Evolutionary conservation across 2,113 vertebrate species (phyloP), one percentile per base, ranked within the genome.

Genomic region (Pseudolaguvia tuberculata): DNA sequence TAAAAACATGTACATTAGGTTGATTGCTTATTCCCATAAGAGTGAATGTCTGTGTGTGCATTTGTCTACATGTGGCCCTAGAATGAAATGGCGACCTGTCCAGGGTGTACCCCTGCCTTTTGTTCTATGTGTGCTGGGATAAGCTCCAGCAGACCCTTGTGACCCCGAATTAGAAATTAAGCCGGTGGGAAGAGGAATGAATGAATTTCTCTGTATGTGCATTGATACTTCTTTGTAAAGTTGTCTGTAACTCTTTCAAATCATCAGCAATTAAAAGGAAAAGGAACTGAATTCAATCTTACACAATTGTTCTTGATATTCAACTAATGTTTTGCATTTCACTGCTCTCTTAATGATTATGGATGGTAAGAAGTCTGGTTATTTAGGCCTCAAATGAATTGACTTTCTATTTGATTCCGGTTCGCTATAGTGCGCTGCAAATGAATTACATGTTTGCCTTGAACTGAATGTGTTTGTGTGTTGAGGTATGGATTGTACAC

Each of bases 401-500:
- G 59, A 25, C 2, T 47, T 8, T 25, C 18, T 8, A 39, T 15
- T 42, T 42, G 21, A 42, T 63, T 62, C n/a, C 31, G 39, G 59
- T 62, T 62, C 18, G 39, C 0, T 21, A 17, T 35, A 31, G 10
- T 35, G 59, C 13, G 20, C 20, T 63, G 59, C 42, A 12, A 15
- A 15, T 23, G n/a, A 23, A n/a, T 63, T 7, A 6, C 2, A 50
- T 20, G 9, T 67, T 48, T 27, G 15, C n/a, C 6, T 2, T 23
- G 35, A 21, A 42, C 1, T 50, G 48, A 7, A 5, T 61, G 27
- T 13, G 13, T 52, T 29, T 25, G 52, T 70, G 62, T 50, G 45
- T 72, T 63, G 59, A 42, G 13, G 59, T 63, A 20, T 17, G 15
- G 45, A 66, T 66, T 66, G 21, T 66, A 27, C n/a, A 42, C 2